phyloP scores from a whole-genome alignment of 2,797 vertebrate genomes.

The Molossus alvarezi region DNA sequence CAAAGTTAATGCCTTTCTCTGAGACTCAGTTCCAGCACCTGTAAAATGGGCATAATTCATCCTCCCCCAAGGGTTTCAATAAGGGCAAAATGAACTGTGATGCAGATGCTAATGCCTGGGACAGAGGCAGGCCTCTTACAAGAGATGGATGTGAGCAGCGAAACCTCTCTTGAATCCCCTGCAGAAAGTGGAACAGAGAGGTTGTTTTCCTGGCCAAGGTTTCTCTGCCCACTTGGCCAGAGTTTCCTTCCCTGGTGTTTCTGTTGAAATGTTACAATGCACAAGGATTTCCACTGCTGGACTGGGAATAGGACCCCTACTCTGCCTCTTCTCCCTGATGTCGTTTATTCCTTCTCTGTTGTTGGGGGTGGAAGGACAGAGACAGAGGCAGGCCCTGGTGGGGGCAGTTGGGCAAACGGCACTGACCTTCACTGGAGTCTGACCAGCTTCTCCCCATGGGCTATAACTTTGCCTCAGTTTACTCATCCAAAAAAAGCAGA shows the following conservation, averaged over 20 bases:
- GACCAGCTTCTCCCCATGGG: neutral
- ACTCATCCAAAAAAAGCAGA: neutral
- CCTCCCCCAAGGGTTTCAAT: neutral
- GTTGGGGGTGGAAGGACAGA: neutral
- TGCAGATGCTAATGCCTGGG: neutral
- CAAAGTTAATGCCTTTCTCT: neutral
- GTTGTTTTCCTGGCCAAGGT: slow-evolving; percentile 74
- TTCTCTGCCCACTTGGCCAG: slow-evolving; percentile 85
- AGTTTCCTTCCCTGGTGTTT: slow-evolving; percentile 81
- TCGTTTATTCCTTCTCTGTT: neutral
- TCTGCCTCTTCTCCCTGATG: neutral
- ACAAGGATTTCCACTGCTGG: slow-evolving; percentile 83
- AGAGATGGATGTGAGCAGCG: neutral
- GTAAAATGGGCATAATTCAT: neutral
- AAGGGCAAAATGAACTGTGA: neutral
- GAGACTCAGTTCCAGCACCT: slow-evolving; percentile 2
- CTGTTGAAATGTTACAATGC: slow-evolving; percentile 84
- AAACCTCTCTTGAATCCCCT: slow-evolving; percentile 48
- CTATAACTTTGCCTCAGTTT: neutral
- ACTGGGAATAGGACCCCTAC: neutral
- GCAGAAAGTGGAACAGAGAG: slow-evolving; percentile 39
- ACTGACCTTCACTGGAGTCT: neutral
- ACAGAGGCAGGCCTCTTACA: neutral
- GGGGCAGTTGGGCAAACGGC: neutral
- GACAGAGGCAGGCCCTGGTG: neutral